phyloP scores from a whole-genome alignment of 2,113 vertebrate species.

The Hippolais icterina region DNA sequence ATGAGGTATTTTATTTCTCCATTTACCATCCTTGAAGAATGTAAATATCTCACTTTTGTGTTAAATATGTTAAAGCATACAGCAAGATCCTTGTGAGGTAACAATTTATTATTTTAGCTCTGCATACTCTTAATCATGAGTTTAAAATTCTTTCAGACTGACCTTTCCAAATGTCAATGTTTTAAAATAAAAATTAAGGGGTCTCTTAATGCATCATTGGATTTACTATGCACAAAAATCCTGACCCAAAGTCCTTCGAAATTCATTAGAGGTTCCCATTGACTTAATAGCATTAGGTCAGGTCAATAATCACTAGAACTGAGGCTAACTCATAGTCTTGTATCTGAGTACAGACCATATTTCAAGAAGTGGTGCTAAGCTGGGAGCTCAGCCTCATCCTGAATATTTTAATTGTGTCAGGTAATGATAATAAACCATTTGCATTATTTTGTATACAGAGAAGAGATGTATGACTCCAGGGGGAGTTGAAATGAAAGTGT shows the following conservation, averaged over 20 bases:
- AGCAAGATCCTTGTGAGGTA: neutral
- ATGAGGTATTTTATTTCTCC: neutral
- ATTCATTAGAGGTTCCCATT: neutral
- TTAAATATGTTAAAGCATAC: neutral
- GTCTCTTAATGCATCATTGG: neutral
- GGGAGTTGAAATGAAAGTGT: neutral
- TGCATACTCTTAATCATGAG: neutral
- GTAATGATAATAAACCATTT: neutral
- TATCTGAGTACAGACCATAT: neutral
- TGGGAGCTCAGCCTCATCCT: neutral
- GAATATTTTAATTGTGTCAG: neutral
- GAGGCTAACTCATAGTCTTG: neutral
- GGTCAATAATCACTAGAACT: neutral
- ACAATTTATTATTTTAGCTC: conserved; percentile 15
- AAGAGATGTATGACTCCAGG: neutral
- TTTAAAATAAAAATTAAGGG: neutral
- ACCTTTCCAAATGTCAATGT: conserved; percentile 51
- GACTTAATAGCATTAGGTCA: neutral
- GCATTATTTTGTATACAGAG: neutral
- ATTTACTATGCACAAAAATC: neutral
- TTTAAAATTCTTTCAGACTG: neutral
- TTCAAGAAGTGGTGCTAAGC: neutral
- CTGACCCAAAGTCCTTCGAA: neutral
- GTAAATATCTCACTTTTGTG: conserved; percentile 1
- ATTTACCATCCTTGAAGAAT: neutral